These are phyloP conservation scores for Plemyria rubiginata DNA, from an alignment of 2,888 invertebrate genomes.

Conservation along the genomic window DNA sequence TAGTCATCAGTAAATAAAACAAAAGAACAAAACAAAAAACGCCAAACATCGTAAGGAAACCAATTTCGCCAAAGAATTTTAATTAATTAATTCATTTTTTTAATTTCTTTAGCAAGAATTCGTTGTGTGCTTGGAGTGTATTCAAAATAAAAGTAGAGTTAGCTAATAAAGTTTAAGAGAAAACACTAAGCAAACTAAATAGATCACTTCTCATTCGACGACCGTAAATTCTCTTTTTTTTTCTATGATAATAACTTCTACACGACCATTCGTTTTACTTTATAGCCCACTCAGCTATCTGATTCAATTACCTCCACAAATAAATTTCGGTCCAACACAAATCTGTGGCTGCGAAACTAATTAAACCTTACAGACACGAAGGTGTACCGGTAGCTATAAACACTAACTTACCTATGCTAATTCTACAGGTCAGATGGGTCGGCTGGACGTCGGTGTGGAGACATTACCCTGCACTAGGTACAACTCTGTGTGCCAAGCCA, in stretches of 20 bases:
- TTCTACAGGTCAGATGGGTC: constrained; percentile 86
- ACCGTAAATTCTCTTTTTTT: constrained; percentile 6
- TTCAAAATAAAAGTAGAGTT: not conserved
- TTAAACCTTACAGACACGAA: constrained; percentile 17
- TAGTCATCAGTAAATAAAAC: too few relatives aligned
- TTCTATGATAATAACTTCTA: constrained; percentile 17
- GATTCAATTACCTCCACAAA: constrained; percentile 24
- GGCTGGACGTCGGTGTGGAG: constrained; percentile 91
- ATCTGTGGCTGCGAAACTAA: constrained; percentile 19
- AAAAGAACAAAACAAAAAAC: too few relatives aligned
- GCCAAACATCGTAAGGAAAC: too few relatives aligned
- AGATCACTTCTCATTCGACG: constrained; percentile 6
- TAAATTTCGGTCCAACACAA: constrained; percentile 19
- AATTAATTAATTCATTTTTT: too few relatives aligned
- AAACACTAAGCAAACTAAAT: not conserved
- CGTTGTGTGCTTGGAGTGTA: not conserved
- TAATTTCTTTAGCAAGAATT: too few relatives aligned
- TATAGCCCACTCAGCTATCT: constrained; percentile 28
- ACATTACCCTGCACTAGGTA: constrained; percentile 93
- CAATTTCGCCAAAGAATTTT: too few relatives aligned
- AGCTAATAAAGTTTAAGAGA: not conserved
- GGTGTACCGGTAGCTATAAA: constrained; percentile 9
- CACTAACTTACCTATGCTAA: constrained; percentile 23
- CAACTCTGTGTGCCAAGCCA: constrained; percentile 95
- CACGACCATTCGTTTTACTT: constrained; percentile 17